Conservation (phyloP, 2,113 vertebrate species). For the Onychorhynchus coronatus region DNA sequence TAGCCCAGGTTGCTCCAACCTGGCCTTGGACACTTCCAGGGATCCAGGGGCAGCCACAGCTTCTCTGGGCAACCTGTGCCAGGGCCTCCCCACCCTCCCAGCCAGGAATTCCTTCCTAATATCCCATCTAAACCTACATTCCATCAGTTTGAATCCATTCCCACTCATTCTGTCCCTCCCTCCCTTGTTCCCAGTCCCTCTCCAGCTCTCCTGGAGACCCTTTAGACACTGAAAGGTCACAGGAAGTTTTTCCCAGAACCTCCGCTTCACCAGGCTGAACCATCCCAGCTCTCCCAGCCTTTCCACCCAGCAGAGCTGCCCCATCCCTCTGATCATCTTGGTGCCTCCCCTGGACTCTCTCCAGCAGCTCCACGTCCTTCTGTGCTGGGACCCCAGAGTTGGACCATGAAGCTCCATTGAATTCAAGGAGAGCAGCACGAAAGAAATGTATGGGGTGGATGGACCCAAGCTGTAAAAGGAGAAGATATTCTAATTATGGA, state of each 20-base stretch:
- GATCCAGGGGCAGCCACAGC: background rate
- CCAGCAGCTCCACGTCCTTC: background rate
- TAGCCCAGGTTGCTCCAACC: background rate
- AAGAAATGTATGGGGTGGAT: background rate
- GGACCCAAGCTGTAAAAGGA: background rate
- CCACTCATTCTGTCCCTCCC: background rate
- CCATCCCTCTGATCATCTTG: background rate
- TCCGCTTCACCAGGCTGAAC: background rate
- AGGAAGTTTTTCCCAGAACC: background rate
- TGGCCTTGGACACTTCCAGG: background rate
- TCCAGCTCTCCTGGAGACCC: background rate
- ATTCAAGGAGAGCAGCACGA: background rate
- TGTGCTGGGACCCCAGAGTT: background rate
- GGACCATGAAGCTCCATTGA: rapidly evolving
- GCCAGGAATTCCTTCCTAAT: rapidly evolving
- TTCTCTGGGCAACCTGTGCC: background rate
- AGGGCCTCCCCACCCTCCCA: background rate
- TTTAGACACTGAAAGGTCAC: background rate
- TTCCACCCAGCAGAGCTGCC: background rate
- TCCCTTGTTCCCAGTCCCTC: background rate
- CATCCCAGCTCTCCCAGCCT: background rate
- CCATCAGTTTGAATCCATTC: background rate
- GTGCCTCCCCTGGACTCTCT: background rate
- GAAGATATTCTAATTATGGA: background rate
- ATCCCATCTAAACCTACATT: background rate